A percentile compares a stretch with the other conserved stretches of the same genome.
These are phyloP conservation scores for Acipenser transmontanus DNA, from an alignment of 2,797 vertebrate genomes.

Conservation along the genomic window DNA sequence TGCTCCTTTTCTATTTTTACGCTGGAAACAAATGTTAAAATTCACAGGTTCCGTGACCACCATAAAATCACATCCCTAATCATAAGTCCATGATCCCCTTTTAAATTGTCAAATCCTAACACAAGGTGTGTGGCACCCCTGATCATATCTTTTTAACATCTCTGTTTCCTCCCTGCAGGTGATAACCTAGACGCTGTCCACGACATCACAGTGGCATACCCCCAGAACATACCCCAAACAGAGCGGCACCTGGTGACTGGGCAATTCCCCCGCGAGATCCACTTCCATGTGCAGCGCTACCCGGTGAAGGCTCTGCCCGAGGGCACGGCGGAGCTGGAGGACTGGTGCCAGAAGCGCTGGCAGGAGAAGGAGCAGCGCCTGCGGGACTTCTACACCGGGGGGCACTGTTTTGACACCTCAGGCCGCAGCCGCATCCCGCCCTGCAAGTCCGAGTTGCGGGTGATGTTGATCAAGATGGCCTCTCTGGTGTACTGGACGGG, in stretches of 20 bases:
- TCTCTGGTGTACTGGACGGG: slow-evolving; percentile 84
- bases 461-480: slow-evolving; percentile 69
- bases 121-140: too few relatives aligned
- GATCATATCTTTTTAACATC: too few relatives aligned
- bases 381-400: slow-evolving; percentile 68
- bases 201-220: slow-evolving; percentile 93
- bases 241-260: slow-evolving; percentile 85
- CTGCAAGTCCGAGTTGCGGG: slow-evolving; percentile 86
- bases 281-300: slow-evolving; percentile 85
- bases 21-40: too few relatives aligned
- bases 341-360: slow-evolving; percentile 89
- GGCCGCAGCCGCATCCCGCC: slow-evolving; percentile 68
- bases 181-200: slow-evolving; percentile 89
- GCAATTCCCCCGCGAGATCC: slow-evolving; percentile 86
- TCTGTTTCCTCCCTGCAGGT: slow-evolving; percentile 49
- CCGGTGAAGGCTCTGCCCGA: slow-evolving; percentile 66
- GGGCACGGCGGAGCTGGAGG: slow-evolving; percentile 65
- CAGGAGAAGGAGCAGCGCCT: slow-evolving; percentile 85
- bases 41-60: too few relatives aligned
- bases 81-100: too few relatives aligned
- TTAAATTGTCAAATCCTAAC: too few relatives aligned
- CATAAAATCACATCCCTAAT: too few relatives aligned
- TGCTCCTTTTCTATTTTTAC: too few relatives aligned
- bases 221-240: slow-evolving; percentile 89
- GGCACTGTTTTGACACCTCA: slow-evolving; percentile 58